Base-by-base conservation (phyloP, 2,113 vertebrate genomes). In the Petrocephalus zakoni region DNA sequence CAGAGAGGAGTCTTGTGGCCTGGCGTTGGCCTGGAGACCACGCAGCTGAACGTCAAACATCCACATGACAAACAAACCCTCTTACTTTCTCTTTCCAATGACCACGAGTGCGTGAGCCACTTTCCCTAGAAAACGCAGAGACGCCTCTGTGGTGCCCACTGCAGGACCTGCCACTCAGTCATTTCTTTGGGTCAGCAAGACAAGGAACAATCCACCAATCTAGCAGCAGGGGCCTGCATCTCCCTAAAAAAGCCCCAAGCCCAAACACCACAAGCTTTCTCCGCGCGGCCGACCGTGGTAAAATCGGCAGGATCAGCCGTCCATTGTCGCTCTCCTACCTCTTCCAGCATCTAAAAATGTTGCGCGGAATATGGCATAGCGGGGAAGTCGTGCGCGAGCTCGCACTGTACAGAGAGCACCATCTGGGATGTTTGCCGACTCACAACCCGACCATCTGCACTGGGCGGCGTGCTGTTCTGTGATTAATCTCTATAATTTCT, bases 341-440 rank as follows among this genome's bases (percentile, higher is more conserved):
- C 78, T 47, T 83, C 22, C 52, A 8, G 25, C 49, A 49, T 55
- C 19, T 55, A 86, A 86, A 55, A 86, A 86, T 56, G 51, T 4
- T 2, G 51, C 22, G 1, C 0, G 84, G 84, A 86, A 34, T 55
- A 19, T 3, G 51, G 25, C 25, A 5, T 52, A 56, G 29, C 2
- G 49, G 52, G 52, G 25, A 56, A 55, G 84, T 55, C 25, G 25
- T 56, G 84, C 52, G 17, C 7, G 15, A 55, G 84, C 84, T 49
- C 17, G 15, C 84, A 86, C 84, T 86, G 51, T 86, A 55, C 52
- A 55, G 52, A 46, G 78, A 49, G 51, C 52, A 56, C 84, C 84
- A 86, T 86, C 84, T 86, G 84, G 84, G 52, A 56, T 22, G 84
- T 86, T 25, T 86, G 84, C 84, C n/a, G 52, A 86, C 37, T 86